Evolutionary conservation across 1,140 invertebrate genomes (phyloP).

Genomic region (Forficula auricularia): DNA sequence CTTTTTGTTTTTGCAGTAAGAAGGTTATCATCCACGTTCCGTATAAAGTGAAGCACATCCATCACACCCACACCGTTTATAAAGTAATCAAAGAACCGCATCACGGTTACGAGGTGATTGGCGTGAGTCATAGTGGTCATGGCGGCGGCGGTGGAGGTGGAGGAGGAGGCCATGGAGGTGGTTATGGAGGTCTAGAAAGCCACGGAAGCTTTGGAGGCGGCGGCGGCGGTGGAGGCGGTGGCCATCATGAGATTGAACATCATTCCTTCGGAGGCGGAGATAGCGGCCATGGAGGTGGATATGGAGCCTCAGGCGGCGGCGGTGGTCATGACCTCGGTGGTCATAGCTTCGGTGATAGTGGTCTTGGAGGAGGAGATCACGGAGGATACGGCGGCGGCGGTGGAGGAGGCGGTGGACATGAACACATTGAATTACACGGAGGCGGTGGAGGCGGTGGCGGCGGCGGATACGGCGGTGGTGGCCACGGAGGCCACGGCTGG

Average conservation of each 20-base stretch:
- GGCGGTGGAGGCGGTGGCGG: conserved; percentile 2
- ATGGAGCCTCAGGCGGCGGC: not conserved
- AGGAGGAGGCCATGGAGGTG: conserved; percentile 17
- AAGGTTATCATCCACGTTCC: conserved; percentile 27
- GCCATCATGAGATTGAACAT: no score
- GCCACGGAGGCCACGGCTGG: not conserved
- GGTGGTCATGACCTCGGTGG: not conserved
- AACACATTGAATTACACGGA: not conserved
- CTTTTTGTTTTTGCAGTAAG: conserved; percentile 7
- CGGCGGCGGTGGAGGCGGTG: conserved; percentile 8
- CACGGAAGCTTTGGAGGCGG: conserved; percentile 10
- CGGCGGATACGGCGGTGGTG: not conserved
- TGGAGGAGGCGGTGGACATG: not conserved
- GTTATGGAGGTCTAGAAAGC: conserved; percentile 8
- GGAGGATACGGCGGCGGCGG: not conserved
- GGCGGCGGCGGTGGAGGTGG: conserved; percentile 25
- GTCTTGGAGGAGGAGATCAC: not conserved
- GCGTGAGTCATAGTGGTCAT: conserved; percentile 23
- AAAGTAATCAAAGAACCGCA: conserved; percentile 20
- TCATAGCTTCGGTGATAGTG: not conserved
- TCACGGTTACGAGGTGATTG: conserved; percentile 17
- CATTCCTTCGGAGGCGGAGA: conserved; percentile 9
- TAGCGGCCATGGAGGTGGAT: not conserved
- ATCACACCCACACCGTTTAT: conserved; percentile 26
- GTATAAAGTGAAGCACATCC: conserved; percentile 25